Evolutionary conservation across 2,797 vertebrate species (phyloP).

Genomic region (Natrix natrix): DNA sequence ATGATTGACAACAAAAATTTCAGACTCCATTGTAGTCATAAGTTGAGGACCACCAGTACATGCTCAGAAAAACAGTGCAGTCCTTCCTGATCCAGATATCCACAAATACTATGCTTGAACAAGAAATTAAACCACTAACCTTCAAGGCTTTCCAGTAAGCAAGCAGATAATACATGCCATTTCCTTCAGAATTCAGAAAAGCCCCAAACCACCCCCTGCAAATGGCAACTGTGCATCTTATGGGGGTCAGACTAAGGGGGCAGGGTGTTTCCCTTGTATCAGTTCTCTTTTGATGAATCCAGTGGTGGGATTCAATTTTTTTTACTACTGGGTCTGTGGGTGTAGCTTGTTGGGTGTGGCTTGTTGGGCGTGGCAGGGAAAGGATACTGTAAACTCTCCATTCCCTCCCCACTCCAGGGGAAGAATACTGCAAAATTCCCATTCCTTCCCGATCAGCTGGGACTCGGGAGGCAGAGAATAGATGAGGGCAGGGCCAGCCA

Average conservation of each 20-base stretch:
- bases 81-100: neutral
- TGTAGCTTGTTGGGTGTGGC: no score
- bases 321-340: no score
- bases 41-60: neutral
- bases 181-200: neutral
- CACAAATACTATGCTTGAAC: neutral
- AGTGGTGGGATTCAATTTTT: no score
- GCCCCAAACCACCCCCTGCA: no score
- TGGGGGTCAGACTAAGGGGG: neutral
- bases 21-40: neutral
- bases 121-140: neutral
- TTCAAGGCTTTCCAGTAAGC: neutral
- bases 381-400: no score
- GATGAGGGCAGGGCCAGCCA: no score
- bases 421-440: no score
- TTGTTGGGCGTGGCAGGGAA: no score
- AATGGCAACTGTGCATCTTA: neutral
- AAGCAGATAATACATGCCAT: no score
- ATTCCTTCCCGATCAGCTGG: no score
- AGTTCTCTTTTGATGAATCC: neutral
- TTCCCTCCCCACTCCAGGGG: no score
- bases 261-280: neutral
- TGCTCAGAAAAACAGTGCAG: neutral
- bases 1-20: neutral
- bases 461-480: no score